Percentiles rank a stretch among this genome's conserved stretches.
Evolutionary conservation across 2,797 vertebrate species (phyloP).

Genomic region (Netta rufina): DNA sequence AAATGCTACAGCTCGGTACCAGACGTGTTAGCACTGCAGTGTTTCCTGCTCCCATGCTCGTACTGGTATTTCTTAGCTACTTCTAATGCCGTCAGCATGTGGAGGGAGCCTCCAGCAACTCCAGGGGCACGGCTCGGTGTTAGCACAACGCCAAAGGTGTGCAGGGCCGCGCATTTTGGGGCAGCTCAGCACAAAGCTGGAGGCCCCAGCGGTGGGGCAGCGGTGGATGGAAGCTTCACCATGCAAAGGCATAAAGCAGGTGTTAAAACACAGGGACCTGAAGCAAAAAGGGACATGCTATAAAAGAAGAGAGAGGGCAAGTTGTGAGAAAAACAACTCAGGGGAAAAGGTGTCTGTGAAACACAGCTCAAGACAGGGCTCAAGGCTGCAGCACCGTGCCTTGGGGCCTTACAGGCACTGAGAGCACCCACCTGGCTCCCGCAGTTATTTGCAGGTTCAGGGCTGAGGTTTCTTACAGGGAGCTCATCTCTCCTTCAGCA

Average conservation of each 20-base stretch:
- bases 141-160: not conserved
- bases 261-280: not conserved
- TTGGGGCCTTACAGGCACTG: not conserved
- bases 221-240: not conserved
- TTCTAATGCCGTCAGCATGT: not conserved
- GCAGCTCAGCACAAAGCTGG: not conserved
- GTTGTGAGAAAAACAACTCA: not conserved
- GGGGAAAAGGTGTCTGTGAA: not conserved
- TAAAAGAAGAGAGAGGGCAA: not conserved
- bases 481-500: not conserved
- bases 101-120: not conserved
- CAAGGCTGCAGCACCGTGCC: not conserved
- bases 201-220: no score
- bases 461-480: not conserved
- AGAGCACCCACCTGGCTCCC: not conserved
- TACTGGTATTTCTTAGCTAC: not conserved
- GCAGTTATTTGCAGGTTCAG: not conserved
- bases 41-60: not conserved
- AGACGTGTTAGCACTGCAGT: not conserved
- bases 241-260: not conserved
- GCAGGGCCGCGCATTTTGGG: not conserved
- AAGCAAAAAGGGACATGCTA: not conserved
- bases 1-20: not conserved
- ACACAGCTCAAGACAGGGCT: no score
- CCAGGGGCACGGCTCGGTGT: not conserved